Evolutionary conservation across 2,113 vertebrate species (phyloP), one percentile per base, ranked within the genome.

Genomic region (Cacatua alba): DNA sequence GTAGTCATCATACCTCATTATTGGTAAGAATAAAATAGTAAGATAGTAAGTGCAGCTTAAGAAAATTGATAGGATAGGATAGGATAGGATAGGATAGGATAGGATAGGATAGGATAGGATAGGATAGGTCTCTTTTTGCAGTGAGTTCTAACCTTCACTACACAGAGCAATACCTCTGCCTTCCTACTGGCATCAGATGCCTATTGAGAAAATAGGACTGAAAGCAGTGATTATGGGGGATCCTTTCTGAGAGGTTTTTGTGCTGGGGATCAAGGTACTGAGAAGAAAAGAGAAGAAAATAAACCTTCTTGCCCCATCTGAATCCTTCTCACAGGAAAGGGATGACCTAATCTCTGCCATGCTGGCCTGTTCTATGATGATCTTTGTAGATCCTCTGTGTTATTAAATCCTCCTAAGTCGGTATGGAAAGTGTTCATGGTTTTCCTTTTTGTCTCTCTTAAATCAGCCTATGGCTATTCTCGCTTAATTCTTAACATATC

Each of bases 211-310:
- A 83, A 82, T 10, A 75, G 33, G 31, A 82, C 39, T 71, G 60
- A 88, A 94, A 68, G 35, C 24, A 95, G 72, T 86, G 60, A 70
- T 49, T 63, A 41, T 28, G 10, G 13, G 7, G 3, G 26, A 84
- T 55, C 9, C 44, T 33, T 67, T 90, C 59, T 78, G 49, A 70
- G 37, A 51, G 33, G 5, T 9, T 62, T 95, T 71, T 83, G 57
- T 81, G 21, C 71, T 88, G 59, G 21, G 35, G 46, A 80, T 67
- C 37, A 62, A 62, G 25, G 63, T 57, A 94, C 9, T 57, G 31
- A 92, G 31, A 88, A 82, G 49, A 86, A 88, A 90, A 93, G 28
- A 91, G n/a, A 88, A 85, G 53, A 82, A 88, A 90, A 92, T 62
- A 78, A 94, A 79, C 41, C 17, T 60, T 68, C 29, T 77, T 81